Base-by-base conservation (phyloP, 1,140 invertebrate species). In the Hermatobates lingyangjiaoensis region DNA sequence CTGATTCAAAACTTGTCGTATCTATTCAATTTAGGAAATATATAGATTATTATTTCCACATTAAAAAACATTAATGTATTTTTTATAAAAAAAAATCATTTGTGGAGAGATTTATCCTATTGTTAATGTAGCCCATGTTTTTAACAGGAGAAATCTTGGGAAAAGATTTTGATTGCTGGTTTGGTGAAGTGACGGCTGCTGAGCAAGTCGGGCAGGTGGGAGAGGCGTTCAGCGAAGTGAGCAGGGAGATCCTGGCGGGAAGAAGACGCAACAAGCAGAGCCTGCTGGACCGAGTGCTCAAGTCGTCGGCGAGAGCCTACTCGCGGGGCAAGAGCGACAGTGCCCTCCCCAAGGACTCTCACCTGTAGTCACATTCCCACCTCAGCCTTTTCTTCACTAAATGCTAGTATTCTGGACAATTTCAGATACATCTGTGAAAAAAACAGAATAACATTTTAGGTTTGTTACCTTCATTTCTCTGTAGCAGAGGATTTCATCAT, bases 151-250 rank as follows among this genome's bases (percentile, higher is more conserved):
- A 87, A 65, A 87, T 86, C 56, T 66, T 89, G 28, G 84, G 85
- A 1, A 87, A 87, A 64, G 83, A 88, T 61, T 81, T 83, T 55
- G 86, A 90, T 60, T 87, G 84, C 63, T 80, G 75, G 61, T 91
- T 90, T 64, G 75, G 76, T n/a, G 87, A 91, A 69, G 79, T 89
- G n/a, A 80, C 85, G 1, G 86, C 87, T 1, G 84, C 87, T 0
- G 86, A 90, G 65, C 84, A 88, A 67, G 83, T 87, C 23, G 69
- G 68, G 18, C 73, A 77, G 65, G 81, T 91, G 2, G 81, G 81
- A 1, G 81, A 87, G 48, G 83, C 81, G 3, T 90, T 90, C 66
- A 78, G 83, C 58, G 83, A 88, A 58, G 71, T 89, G 3, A 86
- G 83, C 61, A 73, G 82, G 4, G 83, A 88, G 59, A 82, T 91